A percentile compares a stretch with the other conserved stretches of the same genome.
phyloP scores from a whole-genome alignment of 2,113 vertebrate genomes.

The Brevimyrus niger region DNA sequence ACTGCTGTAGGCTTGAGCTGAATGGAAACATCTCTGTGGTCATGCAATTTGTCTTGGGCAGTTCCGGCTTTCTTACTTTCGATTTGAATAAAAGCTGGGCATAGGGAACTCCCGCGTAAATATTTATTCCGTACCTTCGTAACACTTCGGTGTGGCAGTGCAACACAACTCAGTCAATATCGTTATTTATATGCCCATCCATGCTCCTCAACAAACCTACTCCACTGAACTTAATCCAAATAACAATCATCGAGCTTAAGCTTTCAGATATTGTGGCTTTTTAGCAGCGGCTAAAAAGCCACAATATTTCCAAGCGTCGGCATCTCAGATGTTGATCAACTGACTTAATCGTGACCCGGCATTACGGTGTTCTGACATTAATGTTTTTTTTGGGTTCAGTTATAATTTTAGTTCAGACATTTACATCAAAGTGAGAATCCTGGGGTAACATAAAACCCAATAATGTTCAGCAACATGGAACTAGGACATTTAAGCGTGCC shows the following conservation, averaged over 20 bases:
- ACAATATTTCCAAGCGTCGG: background rate
- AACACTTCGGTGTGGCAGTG: background rate
- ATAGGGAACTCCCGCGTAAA: background rate
- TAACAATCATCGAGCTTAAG: background rate
- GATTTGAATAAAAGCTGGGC: background rate
- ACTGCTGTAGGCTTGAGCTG: background rate
- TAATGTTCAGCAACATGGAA: background rate
- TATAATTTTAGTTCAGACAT: background rate
- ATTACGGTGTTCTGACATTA: background rate
- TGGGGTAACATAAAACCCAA: background rate
- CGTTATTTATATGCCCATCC: background rate
- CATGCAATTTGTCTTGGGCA: background rate
- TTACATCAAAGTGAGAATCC: background rate
- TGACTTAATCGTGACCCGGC: background rate
- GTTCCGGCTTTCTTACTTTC: slow-evolving; percentile 5
- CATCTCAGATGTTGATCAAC: background rate
- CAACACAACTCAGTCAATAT: background rate
- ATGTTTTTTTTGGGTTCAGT: background rate
- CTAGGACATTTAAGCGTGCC: background rate
- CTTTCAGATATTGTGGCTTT: too few relatives aligned
- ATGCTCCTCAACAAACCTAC: background rate
- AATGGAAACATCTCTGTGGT: background rate
- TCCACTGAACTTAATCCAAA: background rate
- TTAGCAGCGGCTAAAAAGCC: background rate
- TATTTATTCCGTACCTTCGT: background rate